Percentiles rank a stretch among this genome's conserved stretches.
Conservation (phyloP, 2,113 vertebrate species). For the Hyperopisus bebe region DNA sequence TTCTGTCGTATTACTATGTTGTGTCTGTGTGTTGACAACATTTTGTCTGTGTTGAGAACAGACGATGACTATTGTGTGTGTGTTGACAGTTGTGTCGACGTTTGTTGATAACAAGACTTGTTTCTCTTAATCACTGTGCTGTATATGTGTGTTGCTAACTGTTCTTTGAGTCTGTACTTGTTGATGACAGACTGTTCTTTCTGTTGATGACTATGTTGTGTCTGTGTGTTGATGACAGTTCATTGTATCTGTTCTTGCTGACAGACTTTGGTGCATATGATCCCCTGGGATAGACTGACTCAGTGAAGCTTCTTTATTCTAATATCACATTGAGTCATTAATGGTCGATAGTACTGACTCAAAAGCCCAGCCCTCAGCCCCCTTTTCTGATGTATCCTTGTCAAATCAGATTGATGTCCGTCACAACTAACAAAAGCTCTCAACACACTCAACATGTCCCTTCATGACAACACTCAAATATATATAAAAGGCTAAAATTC, state of each 20-base stretch:
- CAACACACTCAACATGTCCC: neutral
- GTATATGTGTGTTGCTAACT: neutral
- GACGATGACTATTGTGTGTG: neutral
- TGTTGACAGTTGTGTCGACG: neutral
- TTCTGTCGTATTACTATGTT: neutral
- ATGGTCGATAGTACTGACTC: neutral
- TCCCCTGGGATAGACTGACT: neutral
- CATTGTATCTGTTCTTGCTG: neutral
- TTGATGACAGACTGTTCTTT: neutral
- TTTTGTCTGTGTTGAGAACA: neutral
- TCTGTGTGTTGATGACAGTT: neutral
- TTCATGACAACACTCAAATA: neutral
- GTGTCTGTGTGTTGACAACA: neutral
- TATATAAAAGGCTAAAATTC: neutral
- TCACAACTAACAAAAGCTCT: neutral
- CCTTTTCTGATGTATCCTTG: neutral
- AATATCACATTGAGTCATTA: neutral
- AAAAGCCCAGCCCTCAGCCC: neutral
- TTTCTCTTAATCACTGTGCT: neutral
- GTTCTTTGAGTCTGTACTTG: neutral
- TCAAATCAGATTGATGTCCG: neutral
- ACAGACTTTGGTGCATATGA: neutral
- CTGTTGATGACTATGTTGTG: neutral
- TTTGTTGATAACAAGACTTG: neutral
- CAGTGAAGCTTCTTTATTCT: neutral